Evolutionary conservation across 1,140 invertebrate species (phyloP).

Genomic region (Hydropsyche tenuis): DNA sequence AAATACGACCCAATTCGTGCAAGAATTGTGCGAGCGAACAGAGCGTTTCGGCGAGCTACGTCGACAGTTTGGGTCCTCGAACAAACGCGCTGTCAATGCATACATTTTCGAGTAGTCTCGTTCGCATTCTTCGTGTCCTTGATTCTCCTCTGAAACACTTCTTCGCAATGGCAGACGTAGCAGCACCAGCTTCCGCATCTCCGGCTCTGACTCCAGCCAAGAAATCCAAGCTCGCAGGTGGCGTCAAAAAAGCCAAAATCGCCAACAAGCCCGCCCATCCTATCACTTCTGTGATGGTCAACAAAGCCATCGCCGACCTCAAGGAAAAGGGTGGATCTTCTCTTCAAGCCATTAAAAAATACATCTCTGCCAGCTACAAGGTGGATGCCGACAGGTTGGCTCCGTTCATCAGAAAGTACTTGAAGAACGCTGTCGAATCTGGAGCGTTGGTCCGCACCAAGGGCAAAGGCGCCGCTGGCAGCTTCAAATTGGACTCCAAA

Average conservation of each 20-base stretch:
- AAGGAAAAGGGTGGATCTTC: constrained; percentile 69
- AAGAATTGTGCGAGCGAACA: not conserved
- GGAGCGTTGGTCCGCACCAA: constrained; percentile 67
- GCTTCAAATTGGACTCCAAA: constrained; percentile 62
- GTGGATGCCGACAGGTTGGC: constrained; percentile 66
- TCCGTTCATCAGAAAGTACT: constrained; percentile 67
- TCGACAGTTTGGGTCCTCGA: not conserved
- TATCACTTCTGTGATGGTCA: constrained; percentile 65
- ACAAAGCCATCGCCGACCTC: constrained; percentile 66
- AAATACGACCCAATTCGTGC: not conserved
- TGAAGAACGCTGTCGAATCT: constrained; percentile 64
- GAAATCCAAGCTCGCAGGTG: constrained; percentile 36
- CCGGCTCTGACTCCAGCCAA: constrained; percentile 28
- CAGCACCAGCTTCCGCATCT: constrained; percentile 2
- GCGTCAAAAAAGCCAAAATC: constrained; percentile 56
- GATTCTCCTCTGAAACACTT: too few species aligned
- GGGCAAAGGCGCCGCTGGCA: constrained; percentile 63
- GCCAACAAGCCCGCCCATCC: constrained; percentile 60
- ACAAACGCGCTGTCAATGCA: too few species aligned
- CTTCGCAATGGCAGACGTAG: constrained; percentile 38
- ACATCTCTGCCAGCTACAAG: constrained; percentile 66
- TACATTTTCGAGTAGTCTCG: too few species aligned
- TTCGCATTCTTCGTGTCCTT: too few species aligned
- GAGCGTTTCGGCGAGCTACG: not conserved
- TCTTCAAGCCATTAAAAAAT: constrained; percentile 70